A percentile compares a stretch with the other conserved stretches of the same genome.
Evolutionary conservation across 2,888 invertebrate species (phyloP).

Genomic region (Sinopyrophorus schimmeli): DNA sequence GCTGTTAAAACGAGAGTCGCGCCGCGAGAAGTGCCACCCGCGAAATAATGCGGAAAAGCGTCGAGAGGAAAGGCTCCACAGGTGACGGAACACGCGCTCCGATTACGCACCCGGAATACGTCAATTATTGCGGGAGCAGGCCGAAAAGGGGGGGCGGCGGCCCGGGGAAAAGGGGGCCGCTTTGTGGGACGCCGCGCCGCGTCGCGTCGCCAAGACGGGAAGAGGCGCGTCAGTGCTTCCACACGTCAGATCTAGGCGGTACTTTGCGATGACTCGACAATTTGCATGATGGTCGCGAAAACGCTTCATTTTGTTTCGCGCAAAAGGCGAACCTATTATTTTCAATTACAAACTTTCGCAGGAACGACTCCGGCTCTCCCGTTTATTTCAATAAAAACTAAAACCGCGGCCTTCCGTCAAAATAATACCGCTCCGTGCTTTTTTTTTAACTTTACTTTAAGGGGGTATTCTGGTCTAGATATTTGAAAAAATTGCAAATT

Average conservation of each 20-base stretch:
- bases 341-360: too few species aligned
- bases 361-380: too few species aligned
- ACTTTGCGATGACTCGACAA: slow-evolving; percentile 16
- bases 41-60: slow-evolving; percentile 20
- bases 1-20: slow-evolving; percentile 22
- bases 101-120: slow-evolving; percentile 26
- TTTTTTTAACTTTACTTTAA: too few species aligned
- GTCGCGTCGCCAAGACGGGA: too few species aligned
- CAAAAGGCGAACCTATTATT: too few species aligned
- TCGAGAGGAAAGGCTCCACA: slow-evolving; percentile 30
- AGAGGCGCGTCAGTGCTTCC: too few species aligned
- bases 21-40: slow-evolving; percentile 19
- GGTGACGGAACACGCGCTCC: slow-evolving; percentile 29
- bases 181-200: too few species aligned
- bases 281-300: slow-evolving; percentile 31
- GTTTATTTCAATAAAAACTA: too few species aligned
- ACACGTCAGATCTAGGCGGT: slow-evolving; percentile 21
- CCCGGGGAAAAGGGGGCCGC: background rate
- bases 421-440: too few species aligned
- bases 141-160: slow-evolving; percentile 21
- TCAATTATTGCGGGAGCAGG: slow-evolving; percentile 22
- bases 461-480: too few species aligned
- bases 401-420: too few species aligned
- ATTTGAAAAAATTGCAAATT: too few species aligned
- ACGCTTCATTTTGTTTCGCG: slow-evolving; percentile 10